Percentiles rank a stretch among this genome's conserved stretches.
phyloP scores from a whole-genome alignment of 2,888 invertebrate genomes.

The Hecatera dysodea region DNA sequence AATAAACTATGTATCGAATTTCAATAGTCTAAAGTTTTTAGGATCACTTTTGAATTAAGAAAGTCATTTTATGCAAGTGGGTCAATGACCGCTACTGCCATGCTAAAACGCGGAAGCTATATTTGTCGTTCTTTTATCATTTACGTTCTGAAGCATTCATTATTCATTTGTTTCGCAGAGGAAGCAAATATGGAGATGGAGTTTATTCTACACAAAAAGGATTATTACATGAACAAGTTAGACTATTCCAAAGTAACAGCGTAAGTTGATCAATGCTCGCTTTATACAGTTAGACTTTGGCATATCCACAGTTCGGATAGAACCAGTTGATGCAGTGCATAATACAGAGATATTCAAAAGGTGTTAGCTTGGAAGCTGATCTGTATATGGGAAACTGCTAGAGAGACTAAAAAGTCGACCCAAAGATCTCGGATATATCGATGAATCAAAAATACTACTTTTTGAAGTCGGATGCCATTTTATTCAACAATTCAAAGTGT shows the following conservation, averaged over 20 bases:
- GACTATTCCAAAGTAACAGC: slow-evolving; percentile 94
- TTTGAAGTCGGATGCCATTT: slow-evolving; percentile 14
- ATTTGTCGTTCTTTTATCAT: background rate
- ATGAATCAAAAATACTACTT: background rate
- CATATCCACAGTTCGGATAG: background rate
- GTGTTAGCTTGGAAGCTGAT: background rate
- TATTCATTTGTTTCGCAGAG: slow-evolving; percentile 75
- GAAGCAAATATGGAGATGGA: slow-evolving; percentile 93
- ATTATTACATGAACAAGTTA: slow-evolving; percentile 98
- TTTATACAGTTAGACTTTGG: slow-evolving; percentile 15
- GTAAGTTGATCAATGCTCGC: slow-evolving; percentile 85
- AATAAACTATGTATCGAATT: background rate
- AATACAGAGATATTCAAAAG: background rate
- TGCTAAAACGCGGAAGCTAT: background rate
- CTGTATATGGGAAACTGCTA: background rate
- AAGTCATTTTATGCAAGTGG: background rate
- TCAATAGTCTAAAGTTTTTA: background rate
- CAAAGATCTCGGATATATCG: background rate
- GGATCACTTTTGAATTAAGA: background rate
- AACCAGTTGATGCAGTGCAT: background rate
- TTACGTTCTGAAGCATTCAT: background rate
- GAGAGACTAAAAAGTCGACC: background rate
- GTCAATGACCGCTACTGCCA: background rate
- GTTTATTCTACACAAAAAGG: slow-evolving; percentile 96
- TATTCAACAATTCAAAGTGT: slow-evolving; percentile 21